Percentiles rank a stretch among this genome's conserved stretches.
Conservation (phyloP, 2,113 vertebrate genomes). For the Callipepla squamata region DNA sequence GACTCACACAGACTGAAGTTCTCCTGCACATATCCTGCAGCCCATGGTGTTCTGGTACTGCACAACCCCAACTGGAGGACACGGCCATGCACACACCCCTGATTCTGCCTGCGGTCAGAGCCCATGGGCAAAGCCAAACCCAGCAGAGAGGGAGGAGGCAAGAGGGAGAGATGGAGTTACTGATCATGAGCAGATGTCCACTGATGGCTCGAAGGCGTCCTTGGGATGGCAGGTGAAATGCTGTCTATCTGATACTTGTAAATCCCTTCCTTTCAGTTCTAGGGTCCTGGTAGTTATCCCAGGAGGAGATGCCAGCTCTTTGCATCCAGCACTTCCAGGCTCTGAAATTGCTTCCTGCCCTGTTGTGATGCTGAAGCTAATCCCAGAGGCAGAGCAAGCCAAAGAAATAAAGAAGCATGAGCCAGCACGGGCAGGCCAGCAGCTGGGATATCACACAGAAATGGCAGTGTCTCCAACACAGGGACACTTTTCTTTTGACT, state of each 20-base stretch:
- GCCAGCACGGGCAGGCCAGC: neutral
- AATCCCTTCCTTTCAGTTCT: neutral
- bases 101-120: neutral
- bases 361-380: slow-evolving; percentile 26
- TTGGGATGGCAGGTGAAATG: neutral
- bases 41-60: neutral
- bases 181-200: neutral
- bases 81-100: fast-evolving
- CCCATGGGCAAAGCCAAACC: neutral
- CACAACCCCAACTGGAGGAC: neutral
- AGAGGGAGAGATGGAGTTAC: neutral
- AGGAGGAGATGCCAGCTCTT: neutral
- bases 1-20: fast-evolving
- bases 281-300: neutral
- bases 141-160: neutral
- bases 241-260: neutral
- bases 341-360: slow-evolving; percentile 20
- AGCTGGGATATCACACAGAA: slow-evolving; percentile 12
- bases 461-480: neutral
- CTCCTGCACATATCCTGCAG: neutral
- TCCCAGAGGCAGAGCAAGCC: slow-evolving; percentile 17
- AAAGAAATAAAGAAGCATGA: slow-evolving; percentile 34
- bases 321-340: neutral
- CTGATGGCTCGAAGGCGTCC: neutral
- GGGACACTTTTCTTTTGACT: neutral